Evolutionary conservation across 1,140 invertebrate genomes (phyloP).

Genomic region (Linepithema humile): DNA sequence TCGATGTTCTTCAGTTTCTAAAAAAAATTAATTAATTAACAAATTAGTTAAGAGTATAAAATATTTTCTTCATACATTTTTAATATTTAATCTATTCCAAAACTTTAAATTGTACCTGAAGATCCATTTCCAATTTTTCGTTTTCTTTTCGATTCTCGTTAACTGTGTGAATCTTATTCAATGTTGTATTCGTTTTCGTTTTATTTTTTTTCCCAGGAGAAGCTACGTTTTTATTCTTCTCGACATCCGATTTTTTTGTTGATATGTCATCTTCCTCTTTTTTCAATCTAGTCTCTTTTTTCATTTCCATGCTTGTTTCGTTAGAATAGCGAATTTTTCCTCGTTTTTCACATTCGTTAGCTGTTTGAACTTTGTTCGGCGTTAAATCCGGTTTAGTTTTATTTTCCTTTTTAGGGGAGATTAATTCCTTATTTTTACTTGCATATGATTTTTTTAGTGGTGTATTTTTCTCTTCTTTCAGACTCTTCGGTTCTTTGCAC

Average conservation of each 20-base stretch:
- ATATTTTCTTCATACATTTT: neutral
- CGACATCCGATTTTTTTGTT: neutral
- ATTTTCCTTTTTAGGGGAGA: neutral
- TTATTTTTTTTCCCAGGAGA: neutral
- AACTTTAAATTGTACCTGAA: conserved; percentile 27
- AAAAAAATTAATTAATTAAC: conserved; percentile 12
- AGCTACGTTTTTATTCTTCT: neutral
- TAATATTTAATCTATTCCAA: neutral
- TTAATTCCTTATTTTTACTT: conserved; percentile 8
- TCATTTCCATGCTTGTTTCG: neutral
- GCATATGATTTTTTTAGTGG: too few species aligned
- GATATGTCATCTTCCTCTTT: neutral
- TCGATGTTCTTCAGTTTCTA: conserved; percentile 55
- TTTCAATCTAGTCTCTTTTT: neutral
- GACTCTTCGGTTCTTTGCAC: neutral
- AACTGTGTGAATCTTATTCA: neutral
- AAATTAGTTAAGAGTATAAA: neutral
- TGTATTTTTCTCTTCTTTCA: neutral
- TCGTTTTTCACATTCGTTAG: neutral
- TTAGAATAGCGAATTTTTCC: neutral
- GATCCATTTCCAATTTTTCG: conserved; percentile 13
- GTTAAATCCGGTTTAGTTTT: neutral
- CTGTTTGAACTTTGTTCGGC: neutral
- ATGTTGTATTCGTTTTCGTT: neutral
- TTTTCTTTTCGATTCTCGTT: conserved; percentile 31